These are phyloP conservation scores for Oncopodura yosiiana DNA, from an alignment of 1,140 invertebrate genomes.

Conservation along the genomic window DNA sequence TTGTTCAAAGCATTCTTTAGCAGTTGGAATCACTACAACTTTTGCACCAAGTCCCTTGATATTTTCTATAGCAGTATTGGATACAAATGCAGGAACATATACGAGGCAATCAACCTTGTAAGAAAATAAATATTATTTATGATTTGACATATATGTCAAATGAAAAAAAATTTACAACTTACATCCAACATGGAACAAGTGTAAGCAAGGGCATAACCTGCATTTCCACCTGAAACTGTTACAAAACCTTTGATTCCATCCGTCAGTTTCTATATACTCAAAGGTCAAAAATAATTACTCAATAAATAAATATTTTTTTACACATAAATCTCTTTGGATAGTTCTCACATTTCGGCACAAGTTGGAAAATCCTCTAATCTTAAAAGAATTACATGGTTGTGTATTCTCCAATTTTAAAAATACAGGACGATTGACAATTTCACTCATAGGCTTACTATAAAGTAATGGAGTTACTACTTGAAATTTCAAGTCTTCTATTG, in stretches of 20 bases:
- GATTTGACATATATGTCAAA: too few species aligned
- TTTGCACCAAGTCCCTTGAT: too few species aligned
- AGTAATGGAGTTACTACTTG: conserved; percentile 40
- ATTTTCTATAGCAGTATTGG: too few species aligned
- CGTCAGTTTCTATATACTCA: conserved; percentile 36
- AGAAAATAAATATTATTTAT: too few species aligned
- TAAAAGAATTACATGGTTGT: conserved; percentile 46
- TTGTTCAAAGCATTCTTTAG: too few species aligned
- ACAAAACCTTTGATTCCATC: conserved; percentile 40
- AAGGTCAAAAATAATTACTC: neutral
- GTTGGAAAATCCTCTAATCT: conserved; percentile 45
- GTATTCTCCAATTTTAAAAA: conserved; percentile 45
- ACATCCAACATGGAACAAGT: conserved; percentile 39
- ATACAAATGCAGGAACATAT: too few species aligned
- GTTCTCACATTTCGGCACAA: conserved; percentile 40
- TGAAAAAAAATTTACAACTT: conserved; percentile 42
- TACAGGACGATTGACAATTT: conserved; percentile 38
- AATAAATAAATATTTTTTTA: conserved; percentile 2
- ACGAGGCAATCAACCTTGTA: too few species aligned
- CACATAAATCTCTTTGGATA: neutral
- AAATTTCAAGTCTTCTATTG: too few species aligned
- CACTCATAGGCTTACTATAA: conserved; percentile 39
- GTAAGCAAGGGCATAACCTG: conserved; percentile 46
- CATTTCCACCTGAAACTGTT: conserved; percentile 47
- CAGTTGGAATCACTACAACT: too few species aligned